Base-by-base conservation (phyloP, 2,113 vertebrate genomes). In the Pomatostomus ruficeps region DNA sequence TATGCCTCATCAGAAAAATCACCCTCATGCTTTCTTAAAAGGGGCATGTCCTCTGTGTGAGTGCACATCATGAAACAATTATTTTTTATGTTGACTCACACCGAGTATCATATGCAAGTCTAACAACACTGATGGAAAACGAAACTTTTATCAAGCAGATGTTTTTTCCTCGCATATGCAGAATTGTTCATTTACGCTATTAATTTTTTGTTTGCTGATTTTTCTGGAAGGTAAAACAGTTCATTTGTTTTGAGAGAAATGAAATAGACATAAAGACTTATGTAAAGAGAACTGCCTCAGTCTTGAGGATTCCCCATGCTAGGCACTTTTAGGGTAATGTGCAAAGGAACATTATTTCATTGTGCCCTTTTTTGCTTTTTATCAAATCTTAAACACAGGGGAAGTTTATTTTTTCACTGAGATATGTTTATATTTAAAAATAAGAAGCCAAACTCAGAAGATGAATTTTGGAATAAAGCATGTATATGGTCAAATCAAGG, bases 91-190 rank as follows among this genome's bases (percentile, higher is more conserved):
- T 51, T 65, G 26, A 48, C 26, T 83, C 35, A 70, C 24, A 36
- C 6, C 10, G 22, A 79, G 6, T 23, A 85, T n/a, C n/a, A 21
- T 11, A n/a, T 15, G 36, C 36, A 61, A 48, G 74, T 49, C 35
- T 58, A 81, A 18, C 26, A 89, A 63, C 18, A 43, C 11, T 6
- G 4, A 26, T 22, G 6, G 21, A 54, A 90, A 83, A 70, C 3
- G 4, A 11, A 90, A 83, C 42, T 89, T 31, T n/a, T 57, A 11
- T 8, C 17, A 46, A 58, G 19, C 14, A 40, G 11, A 18, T 48
- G 6, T 33, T 66, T 73, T 40, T 38, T 23, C n/a, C 36, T 20
- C 0, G 0, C 18, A 48, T 2, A 1, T 22, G 33, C 3, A 67
- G 13, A 24, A 40, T 19, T 76, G 25, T 35, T 85, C 23, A 52